Conservation (phyloP, 2,113 vertebrate genomes). For the Alaudala cheleensis region DNA sequence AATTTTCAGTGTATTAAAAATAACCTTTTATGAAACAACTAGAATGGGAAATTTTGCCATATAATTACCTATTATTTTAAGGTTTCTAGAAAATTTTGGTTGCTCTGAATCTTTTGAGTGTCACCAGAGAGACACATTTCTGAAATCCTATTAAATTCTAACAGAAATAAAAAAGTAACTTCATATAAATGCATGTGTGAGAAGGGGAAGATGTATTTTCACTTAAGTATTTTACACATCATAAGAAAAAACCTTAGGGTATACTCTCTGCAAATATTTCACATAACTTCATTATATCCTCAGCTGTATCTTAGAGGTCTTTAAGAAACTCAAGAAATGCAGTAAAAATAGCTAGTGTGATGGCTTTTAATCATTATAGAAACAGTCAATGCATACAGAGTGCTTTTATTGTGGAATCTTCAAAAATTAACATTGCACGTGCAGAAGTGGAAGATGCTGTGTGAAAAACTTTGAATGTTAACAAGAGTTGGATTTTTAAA, state of each 20-base stretch:
- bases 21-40: neutral
- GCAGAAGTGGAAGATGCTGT: neutral
- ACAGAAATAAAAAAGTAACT: neutral
- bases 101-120: neutral
- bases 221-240: neutral
- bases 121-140: neutral
- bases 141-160: neutral
- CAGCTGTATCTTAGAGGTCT: neutral
- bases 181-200: neutral
- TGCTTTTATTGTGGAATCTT: neutral
- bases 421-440: slow-evolving; percentile 14
- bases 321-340: neutral
- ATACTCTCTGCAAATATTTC: neutral
- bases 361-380: neutral
- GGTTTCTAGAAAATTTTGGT: neutral
- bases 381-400: neutral
- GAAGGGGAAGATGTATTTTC: neutral
- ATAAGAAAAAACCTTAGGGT: neutral
- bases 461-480: neutral
- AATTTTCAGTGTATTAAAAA: neutral
- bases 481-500: neutral
- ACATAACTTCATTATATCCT: neutral
- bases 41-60: neutral
- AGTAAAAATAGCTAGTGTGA: neutral
- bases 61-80: neutral